Conservation (phyloP, 1,140 invertebrate species). For the Zaprionus gabonicus region DNA sequence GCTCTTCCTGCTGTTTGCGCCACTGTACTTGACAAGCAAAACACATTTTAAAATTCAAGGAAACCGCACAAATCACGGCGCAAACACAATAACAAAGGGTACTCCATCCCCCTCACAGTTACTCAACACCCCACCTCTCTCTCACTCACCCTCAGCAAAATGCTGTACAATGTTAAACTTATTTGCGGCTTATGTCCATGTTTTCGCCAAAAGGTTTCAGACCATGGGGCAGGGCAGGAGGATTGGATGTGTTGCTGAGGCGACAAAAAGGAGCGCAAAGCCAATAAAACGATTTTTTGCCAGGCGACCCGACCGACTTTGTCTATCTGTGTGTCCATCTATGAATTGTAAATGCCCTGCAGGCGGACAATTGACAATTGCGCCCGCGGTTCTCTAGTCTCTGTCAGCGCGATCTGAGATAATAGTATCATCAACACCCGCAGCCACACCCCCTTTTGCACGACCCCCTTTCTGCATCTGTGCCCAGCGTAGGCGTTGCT, state of each 20-base stretch:
- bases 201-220: slow-evolving; percentile 20
- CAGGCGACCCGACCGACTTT: slow-evolving; percentile 14
- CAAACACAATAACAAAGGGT: slow-evolving; percentile 78
- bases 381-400: slow-evolving; percentile 52
- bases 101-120: slow-evolving; percentile 39
- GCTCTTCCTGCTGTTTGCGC: not conserved
- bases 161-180: slow-evolving; percentile 73
- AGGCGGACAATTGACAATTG: slow-evolving; percentile 73
- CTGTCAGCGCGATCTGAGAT: slow-evolving; percentile 75
- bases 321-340: slow-evolving; percentile 57
- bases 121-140: not conserved
- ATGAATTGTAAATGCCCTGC: slow-evolving; percentile 75
- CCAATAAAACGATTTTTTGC: slow-evolving; percentile 84
- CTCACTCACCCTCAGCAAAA: slow-evolving; percentile 27
- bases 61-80: slow-evolving; percentile 74
- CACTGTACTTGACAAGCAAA: slow-evolving; percentile 52
- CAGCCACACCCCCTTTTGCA: slow-evolving; percentile 33
- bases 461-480: slow-evolving; percentile 2
- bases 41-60: slow-evolving; percentile 74
- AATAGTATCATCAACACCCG: slow-evolving; percentile 84
- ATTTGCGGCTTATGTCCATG: slow-evolving; percentile 77
- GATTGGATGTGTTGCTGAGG: slow-evolving; percentile 41
- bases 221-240: not conserved
- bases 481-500: slow-evolving; percentile 56
- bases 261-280: slow-evolving; percentile 81